phyloP scores from a whole-genome alignment of 2,888 invertebrate genomes.

The Galerucella nymphaeae region DNA sequence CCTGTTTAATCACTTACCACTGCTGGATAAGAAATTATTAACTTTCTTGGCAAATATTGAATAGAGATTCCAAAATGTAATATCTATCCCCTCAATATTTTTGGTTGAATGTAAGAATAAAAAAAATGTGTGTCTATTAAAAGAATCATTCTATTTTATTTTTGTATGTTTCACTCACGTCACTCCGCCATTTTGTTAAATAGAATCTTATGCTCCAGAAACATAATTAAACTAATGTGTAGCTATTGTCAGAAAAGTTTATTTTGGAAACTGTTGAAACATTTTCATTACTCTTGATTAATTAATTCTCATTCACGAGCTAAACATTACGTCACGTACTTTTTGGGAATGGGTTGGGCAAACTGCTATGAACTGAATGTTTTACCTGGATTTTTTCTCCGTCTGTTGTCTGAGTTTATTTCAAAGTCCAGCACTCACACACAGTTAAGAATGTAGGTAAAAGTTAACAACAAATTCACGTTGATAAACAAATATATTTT shows the following conservation, averaged over 20 bases:
- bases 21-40: neutral
- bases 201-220: constrained; percentile 8
- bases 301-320: constrained; percentile 30
- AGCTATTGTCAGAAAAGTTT: constrained; percentile 7
- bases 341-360: constrained; percentile 38
- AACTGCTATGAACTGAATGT: constrained; percentile 3
- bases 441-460: constrained; percentile 1
- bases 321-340: constrained; percentile 50
- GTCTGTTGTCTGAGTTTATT: neutral
- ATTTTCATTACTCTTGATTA: constrained; percentile 24
- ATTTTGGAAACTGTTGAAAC: constrained; percentile 14
- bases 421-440: neutral
- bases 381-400: constrained; percentile 18
- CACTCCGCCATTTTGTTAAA: constrained; percentile 30
- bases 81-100: neutral
- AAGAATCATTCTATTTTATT: neutral
- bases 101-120: neutral
- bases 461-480: constrained; percentile 16
- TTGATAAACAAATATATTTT: constrained; percentile 32
- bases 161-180: neutral
- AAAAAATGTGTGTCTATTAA: neutral
- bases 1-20: neutral
- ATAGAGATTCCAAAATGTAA: neutral
- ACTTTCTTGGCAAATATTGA: neutral
- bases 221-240: neutral